Base-by-base conservation (phyloP, 2,797 vertebrate genomes). In the Danio albolineatus region DNA sequence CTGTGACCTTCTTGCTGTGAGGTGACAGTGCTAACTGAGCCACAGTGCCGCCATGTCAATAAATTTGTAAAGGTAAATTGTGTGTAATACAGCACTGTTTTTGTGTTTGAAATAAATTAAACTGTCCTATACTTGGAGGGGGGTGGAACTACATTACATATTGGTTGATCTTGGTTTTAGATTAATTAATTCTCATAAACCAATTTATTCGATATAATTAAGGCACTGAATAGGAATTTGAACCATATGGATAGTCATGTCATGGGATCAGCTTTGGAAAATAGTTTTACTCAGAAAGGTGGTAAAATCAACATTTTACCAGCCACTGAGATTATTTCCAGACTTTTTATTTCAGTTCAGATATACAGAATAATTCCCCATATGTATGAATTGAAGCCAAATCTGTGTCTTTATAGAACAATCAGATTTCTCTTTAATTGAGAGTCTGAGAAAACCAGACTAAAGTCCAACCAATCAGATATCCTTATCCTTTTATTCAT, bases 381-480 rank as follows among this genome's bases (percentile, higher is more conserved):
- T 19, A 44, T 17, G 46, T 14, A 51, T 69, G 8, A 51, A 69
- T 21, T 28, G 51, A 49, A 39, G 46, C 28, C 28, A 51, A 3
- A 28, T 28, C 28, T n/a, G 4, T 3, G 14, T 28, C 16, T 51
- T 38, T 21, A 2, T 38, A 69, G 14, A 10, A 14, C 49, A 28
- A 67, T 67, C 13, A 67, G 46, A 69, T 69, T 10, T 67, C 46
- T 36, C 65, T 69, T 51, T 69, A 65, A 51, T 51, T 38, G 14
- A 2, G 14, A 10, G 46, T 51, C 14, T 36, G 6, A 69, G 13
- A 38, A 67, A n/a, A n/a, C 6, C 19, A 28, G 6, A 38, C 5
- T 69, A 8, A 51, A 69, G 14, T 36, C 9, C 16, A 51, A 69
- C 28, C 66, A 51, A 38, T 38, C 14, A 51, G 21, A 69, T 36